A percentile compares a stretch with the other conserved stretches of the same genome.
phyloP scores from a whole-genome alignment of 2,797 vertebrate genomes.

The Momotus momota region DNA sequence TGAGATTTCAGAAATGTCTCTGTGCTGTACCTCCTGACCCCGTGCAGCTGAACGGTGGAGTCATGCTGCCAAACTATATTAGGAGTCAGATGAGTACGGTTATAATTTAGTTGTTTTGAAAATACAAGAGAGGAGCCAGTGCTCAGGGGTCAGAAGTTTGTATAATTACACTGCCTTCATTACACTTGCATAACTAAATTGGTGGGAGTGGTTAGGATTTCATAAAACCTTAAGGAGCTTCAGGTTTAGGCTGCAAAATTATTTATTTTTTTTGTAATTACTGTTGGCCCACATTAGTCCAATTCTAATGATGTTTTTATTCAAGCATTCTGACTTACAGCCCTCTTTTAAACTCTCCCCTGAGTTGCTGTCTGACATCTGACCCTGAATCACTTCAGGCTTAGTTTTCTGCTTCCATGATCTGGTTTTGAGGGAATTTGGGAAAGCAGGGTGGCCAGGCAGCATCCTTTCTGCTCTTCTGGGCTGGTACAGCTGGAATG shows the following conservation, averaged over 20 bases:
- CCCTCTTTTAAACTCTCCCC: not conserved
- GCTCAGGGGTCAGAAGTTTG: not conserved
- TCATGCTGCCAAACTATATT: rapidly evolving
- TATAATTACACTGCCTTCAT: not conserved
- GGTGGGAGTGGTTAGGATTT: not conserved
- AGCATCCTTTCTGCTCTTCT: not conserved
- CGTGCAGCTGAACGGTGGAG: not conserved
- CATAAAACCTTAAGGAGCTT: not conserved
- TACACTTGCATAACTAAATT: not conserved
- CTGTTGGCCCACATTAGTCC: not conserved
- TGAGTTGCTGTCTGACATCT: not conserved
- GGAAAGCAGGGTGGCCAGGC: not conserved
- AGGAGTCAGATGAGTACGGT: not conserved
- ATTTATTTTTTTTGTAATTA: not conserved
- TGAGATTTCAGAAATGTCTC: not conserved
- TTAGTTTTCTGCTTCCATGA: not conserved
- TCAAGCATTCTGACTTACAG: not conserved
- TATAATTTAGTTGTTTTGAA: not conserved
- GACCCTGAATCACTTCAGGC: not conserved
- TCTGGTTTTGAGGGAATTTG: not conserved
- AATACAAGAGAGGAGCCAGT: not conserved
- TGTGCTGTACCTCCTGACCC: not conserved
- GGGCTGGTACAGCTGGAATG: not conserved
- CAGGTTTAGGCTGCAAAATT: not conserved
- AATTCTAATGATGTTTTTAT: not conserved